Percentiles rank a stretch among this genome's conserved stretches.
Conservation (phyloP, 30 jellyfish, hydroid and myxozoan species). For the Cassiopea xamachana region DNA sequence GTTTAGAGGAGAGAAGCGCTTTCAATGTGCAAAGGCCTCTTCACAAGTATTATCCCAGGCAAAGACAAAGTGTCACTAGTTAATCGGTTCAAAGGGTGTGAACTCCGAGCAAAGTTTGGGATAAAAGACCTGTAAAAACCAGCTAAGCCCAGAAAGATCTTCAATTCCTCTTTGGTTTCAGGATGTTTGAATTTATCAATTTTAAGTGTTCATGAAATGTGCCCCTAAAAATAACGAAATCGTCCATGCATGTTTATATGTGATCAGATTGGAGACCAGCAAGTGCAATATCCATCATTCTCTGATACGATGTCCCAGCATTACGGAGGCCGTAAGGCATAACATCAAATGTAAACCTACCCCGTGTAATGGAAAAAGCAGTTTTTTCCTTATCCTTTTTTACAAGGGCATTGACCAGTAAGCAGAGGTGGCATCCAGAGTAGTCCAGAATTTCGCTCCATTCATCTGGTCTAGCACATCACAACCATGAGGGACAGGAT, state of each 20-base stretch:
- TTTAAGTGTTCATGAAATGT: slow-evolving; percentile 32
- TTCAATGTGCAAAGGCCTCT: too few species aligned
- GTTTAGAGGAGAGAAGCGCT: too few species aligned
- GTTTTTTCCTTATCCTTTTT: slow-evolving; percentile 6
- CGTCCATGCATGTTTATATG: slow-evolving; percentile 46
- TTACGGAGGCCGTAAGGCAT: slow-evolving; percentile 35
- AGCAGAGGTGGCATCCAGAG: slow-evolving; percentile 43
- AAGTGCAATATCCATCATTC: slow-evolving; percentile 38
- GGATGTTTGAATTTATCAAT: too few species aligned
- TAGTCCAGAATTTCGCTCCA: slow-evolving; percentile 55
- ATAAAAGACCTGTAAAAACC: too few species aligned
- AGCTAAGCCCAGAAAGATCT: too few species aligned
- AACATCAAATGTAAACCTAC: slow-evolving; percentile 35
- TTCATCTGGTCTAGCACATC: slow-evolving; percentile 63
- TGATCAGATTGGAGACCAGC: slow-evolving; percentile 56
- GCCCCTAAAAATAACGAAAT: slow-evolving; percentile 35
- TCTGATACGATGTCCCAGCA: slow-evolving; percentile 8
- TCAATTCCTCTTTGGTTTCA: too few species aligned
- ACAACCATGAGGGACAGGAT: slow-evolving; percentile 37
- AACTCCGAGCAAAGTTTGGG: too few species aligned
- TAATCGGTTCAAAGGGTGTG: too few species aligned
- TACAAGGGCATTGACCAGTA: slow-evolving; percentile 15
- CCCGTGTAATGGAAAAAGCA: slow-evolving; percentile 19
- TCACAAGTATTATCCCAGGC: too few species aligned
- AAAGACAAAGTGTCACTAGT: too few species aligned